These are phyloP conservation scores for Apamea monoglypha DNA, from an alignment of 2,888 invertebrate genomes.

Conservation along the genomic window DNA sequence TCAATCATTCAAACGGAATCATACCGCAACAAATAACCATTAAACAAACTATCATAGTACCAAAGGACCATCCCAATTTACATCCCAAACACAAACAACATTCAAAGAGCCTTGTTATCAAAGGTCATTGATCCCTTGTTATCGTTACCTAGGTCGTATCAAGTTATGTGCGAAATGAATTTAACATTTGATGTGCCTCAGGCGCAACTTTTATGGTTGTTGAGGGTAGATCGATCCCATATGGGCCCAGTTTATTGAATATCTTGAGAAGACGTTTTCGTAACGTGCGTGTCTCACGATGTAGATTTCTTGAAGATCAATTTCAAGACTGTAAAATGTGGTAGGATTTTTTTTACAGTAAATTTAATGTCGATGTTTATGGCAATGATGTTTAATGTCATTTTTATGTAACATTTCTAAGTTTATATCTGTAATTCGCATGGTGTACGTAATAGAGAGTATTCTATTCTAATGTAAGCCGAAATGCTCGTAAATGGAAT, in stretches of 20 bases:
- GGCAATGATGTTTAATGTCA: not conserved
- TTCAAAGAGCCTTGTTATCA: slow-evolving; percentile 52
- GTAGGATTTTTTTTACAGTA: not conserved
- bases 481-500: too few species aligned
- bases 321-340: slow-evolving; percentile 7
- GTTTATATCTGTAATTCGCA: too few species aligned
- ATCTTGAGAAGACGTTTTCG: slow-evolving; percentile 31
- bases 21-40: not conserved
- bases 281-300: slow-evolving; percentile 15
- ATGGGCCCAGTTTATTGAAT: slow-evolving; percentile 62
- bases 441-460: too few species aligned
- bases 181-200: slow-evolving; percentile 62
- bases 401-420: too few species aligned
- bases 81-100: slow-evolving; percentile 24
- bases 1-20: not conserved
- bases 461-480: too few species aligned
- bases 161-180: slow-evolving; percentile 64
- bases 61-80: slow-evolving; percentile 29
- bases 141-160: slow-evolving; percentile 46
- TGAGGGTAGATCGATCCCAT: slow-evolving; percentile 47
- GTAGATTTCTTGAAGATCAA: slow-evolving; percentile 38
- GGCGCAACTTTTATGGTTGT: slow-evolving; percentile 48
- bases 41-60: not conserved
- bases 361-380: not conserved
- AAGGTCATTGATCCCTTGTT: slow-evolving; percentile 59